phyloP scores from a whole-genome alignment of 2,113 vertebrate genomes.

The Athene noctua region DNA sequence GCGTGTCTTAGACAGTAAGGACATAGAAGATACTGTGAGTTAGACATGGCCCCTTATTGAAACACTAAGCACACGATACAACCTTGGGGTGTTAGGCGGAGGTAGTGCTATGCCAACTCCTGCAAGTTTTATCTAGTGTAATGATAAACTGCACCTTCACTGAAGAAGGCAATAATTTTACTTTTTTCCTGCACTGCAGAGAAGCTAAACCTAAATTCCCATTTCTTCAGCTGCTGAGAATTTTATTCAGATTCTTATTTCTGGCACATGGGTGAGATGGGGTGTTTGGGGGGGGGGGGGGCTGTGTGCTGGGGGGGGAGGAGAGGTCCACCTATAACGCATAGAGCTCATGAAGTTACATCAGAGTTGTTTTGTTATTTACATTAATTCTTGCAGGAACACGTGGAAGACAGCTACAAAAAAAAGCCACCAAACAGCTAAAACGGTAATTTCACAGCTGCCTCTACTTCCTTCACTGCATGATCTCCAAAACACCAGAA shows the following conservation, averaged over 20 bases:
- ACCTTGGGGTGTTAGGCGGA: not conserved
- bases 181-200: not conserved
- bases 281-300: rapidly evolving
- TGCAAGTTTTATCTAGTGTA: not conserved
- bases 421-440: not conserved
- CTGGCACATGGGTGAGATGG: not conserved
- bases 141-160: not conserved
- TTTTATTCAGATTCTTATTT: not conserved
- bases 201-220: not conserved
- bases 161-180: not conserved
- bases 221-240: not conserved
- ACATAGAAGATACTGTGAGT: not conserved
- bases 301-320: rapidly evolving
- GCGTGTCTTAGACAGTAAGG: not conserved
- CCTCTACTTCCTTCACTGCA: not conserved
- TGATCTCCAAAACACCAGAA: not conserved
- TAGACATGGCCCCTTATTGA: not conserved
- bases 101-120: not conserved
- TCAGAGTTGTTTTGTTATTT: not conserved
- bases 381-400: not conserved
- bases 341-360: not conserved
- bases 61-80: not conserved
- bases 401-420: not conserved
- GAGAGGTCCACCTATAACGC: not conserved
- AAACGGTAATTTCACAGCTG: not conserved